phyloP scores from a whole-genome alignment of 2,797 vertebrate genomes.

The Pangasius sanitwongsei region DNA sequence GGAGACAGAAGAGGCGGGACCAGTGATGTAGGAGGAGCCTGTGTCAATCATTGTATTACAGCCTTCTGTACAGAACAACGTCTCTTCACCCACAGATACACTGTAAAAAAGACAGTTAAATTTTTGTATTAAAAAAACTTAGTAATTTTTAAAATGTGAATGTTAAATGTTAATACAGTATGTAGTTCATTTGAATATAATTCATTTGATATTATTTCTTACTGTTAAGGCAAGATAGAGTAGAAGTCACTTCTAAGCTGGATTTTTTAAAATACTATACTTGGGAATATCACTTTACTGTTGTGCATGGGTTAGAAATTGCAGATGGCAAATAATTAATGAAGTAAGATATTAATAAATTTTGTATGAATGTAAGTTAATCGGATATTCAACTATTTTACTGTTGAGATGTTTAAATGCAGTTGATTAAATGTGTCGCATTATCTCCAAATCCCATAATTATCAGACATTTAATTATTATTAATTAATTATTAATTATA shows the following conservation, averaged over 20 bases:
- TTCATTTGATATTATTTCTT: neutral
- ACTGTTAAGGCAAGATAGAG: neutral
- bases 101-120: constrained; percentile 66
- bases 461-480: neutral
- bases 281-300: neutral
- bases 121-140: neutral
- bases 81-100: constrained; percentile 82
- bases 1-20: constrained; percentile 84
- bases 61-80: constrained; percentile 85
- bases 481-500: no score
- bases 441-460: neutral
- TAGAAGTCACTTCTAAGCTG: no score
- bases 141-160: neutral
- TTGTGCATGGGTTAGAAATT: neutral
- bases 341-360: neutral
- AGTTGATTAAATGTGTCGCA: neutral
- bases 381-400: neutral
- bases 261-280: neutral
- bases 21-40: constrained; percentile 91
- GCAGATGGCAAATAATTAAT: neutral
- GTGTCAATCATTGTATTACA: constrained; percentile 90
- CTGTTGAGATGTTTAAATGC: neutral
- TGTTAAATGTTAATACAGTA: neutral
- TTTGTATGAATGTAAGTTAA: neutral
- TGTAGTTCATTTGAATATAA: neutral